Percentiles rank a stretch among this genome's conserved stretches.
Evolutionary conservation across 2,113 vertebrate species (phyloP).

Genomic region (Nannobrachium achirus): DNA sequence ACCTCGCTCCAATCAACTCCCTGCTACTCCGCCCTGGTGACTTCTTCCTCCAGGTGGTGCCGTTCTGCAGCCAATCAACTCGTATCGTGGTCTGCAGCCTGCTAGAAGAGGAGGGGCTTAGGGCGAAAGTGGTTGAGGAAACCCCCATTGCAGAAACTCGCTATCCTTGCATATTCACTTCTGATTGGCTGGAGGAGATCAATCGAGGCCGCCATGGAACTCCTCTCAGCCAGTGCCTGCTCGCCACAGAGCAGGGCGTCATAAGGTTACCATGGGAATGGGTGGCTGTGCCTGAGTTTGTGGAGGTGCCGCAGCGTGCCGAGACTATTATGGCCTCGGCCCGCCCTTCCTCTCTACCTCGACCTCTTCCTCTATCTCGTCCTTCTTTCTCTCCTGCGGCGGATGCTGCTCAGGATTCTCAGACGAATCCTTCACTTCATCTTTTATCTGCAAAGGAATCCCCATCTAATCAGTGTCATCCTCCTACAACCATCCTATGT

Average conservation of each 20-base stretch:
- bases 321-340: slow-evolving; percentile 60
- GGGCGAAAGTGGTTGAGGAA: slow-evolving; percentile 73
- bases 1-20: slow-evolving; percentile 83
- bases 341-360: slow-evolving; percentile 35
- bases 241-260: slow-evolving; percentile 82
- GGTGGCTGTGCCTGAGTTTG: slow-evolving; percentile 85
- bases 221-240: slow-evolving; percentile 82
- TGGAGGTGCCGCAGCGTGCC: slow-evolving; percentile 57
- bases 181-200: slow-evolving; percentile 83
- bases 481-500: neutral
- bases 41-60: slow-evolving; percentile 89
- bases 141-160: slow-evolving; percentile 76
- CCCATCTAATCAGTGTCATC: neutral
- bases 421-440: slow-evolving; percentile 22
- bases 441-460: slow-evolving; percentile 40
- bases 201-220: slow-evolving; percentile 72
- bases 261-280: slow-evolving; percentile 83
- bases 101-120: slow-evolving; percentile 75
- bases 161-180: slow-evolving; percentile 84
- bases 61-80: slow-evolving; percentile 80
- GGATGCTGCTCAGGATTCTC: slow-evolving; percentile 18
- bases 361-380: slow-evolving; percentile 44
- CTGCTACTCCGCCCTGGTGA: slow-evolving; percentile 84
- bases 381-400: slow-evolving; percentile 28
- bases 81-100: slow-evolving; percentile 85